Evolutionary conservation across 2,113 vertebrate species (phyloP).

Genomic region (Oreochromis aureus): DNA sequence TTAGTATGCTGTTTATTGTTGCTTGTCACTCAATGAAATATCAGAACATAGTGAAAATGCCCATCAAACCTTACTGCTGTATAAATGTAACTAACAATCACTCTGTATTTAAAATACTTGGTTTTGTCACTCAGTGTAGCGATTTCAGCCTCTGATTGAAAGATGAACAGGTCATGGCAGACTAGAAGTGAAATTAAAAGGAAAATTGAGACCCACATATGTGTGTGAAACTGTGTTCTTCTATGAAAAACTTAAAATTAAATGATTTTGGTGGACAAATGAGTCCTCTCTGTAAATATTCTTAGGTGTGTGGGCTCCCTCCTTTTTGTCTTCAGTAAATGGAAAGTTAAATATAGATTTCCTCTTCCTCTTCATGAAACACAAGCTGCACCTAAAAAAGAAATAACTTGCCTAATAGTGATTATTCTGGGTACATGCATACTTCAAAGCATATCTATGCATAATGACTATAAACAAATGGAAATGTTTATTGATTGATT

Average conservation of each 20-base stretch:
- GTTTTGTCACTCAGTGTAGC: neutral
- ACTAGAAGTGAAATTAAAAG: neutral
- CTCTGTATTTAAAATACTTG: neutral
- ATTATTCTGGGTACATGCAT: constrained; percentile 17
- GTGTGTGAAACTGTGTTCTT: neutral
- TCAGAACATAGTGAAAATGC: neutral
- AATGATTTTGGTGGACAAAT: neutral
- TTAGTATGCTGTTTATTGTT: neutral
- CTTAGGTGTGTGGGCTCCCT: neutral
- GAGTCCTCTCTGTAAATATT: neutral
- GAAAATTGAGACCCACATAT: neutral
- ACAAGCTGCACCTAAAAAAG: constrained; percentile 3
- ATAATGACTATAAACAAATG: neutral
- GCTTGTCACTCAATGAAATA: neutral
- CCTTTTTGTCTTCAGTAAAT: constrained; percentile 31
- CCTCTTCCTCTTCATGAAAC: constrained; percentile 13
- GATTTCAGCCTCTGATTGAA: neutral
- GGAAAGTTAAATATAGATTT: constrained; percentile 52
- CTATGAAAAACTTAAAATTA: neutral
- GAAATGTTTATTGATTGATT: neutral
- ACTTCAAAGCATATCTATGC: constrained; percentile 8
- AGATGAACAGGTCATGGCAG: neutral
- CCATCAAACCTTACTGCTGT: neutral
- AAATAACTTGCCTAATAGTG: constrained; percentile 6
- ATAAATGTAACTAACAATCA: neutral